Conservation (phyloP, 53 echinoderm and acorn worm species). For the Zoroaster sp. region DNA sequence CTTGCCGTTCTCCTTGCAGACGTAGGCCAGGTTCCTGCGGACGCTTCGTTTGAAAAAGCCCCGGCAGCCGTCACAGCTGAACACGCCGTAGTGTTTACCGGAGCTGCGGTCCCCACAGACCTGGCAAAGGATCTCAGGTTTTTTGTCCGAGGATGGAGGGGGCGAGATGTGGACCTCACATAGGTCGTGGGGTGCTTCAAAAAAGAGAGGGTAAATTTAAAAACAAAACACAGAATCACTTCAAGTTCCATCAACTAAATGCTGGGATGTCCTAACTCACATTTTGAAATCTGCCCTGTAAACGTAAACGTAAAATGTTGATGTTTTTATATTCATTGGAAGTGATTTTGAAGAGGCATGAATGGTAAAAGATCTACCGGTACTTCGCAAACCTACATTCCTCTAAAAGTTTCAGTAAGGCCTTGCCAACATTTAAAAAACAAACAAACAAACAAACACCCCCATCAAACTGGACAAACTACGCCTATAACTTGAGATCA, state of each 20-base stretch:
- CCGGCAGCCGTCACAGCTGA: slow-evolving; percentile 95
- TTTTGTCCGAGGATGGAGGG: background rate
- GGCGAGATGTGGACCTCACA: background rate
- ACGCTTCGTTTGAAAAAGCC: slow-evolving; percentile 99
- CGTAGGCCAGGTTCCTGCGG: slow-evolving; percentile 92
- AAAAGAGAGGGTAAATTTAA: background rate
- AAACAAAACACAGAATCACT: background rate
- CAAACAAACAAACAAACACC: no score
- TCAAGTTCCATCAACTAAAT: background rate
- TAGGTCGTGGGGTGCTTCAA: background rate
- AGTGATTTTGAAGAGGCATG: no score
- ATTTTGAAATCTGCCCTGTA: no score
- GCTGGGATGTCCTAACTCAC: no score
- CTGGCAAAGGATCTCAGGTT: slow-evolving; percentile 76
- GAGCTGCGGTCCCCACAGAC: slow-evolving; percentile 97
- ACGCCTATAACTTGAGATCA: no score
- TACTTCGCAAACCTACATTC: no score
- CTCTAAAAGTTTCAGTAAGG: no score
- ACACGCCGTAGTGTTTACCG: slow-evolving; percentile 95
- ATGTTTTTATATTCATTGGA: no score
- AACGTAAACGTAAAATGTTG: no score
- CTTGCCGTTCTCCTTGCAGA: slow-evolving; percentile 76
- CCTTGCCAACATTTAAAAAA: no score
- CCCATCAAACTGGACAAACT: no score
- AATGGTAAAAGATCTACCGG: no score